These are phyloP conservation scores for Malaclemys terrapin DNA, from an alignment of 2,113 vertebrate species.

Conservation along the genomic window DNA sequence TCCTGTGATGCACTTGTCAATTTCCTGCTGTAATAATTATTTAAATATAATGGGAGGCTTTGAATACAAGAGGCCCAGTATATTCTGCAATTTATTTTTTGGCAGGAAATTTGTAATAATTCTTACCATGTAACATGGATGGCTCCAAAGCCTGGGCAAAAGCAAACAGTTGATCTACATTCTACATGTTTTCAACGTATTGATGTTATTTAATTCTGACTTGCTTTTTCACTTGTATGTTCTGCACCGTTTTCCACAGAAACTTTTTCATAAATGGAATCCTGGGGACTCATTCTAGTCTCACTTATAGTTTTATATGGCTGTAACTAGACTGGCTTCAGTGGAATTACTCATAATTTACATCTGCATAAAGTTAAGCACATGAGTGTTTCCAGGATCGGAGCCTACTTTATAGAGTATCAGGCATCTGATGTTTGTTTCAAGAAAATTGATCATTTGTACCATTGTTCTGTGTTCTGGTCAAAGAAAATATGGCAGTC, in stretches of 20 bases:
- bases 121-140: neutral
- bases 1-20: conserved; percentile 56
- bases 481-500: neutral
- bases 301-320: neutral
- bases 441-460: neutral
- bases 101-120: neutral
- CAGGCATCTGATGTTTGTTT: neutral
- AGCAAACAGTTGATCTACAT: conserved; percentile 33
- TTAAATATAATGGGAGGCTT: conserved; percentile 36
- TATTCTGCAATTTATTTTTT: neutral
- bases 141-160: conserved; percentile 29
- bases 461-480: accelerated
- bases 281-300: neutral
- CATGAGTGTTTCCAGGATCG: accelerated
- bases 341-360: accelerated
- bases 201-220: conserved; percentile 33
- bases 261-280: neutral
- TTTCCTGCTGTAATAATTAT: conserved; percentile 54
- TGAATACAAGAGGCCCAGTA: neutral
- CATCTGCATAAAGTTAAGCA: neutral
- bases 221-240: neutral
- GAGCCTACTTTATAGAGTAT: accelerated
- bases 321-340: neutral
- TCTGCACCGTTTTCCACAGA: neutral
- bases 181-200: conserved; percentile 20